These are phyloP conservation scores for Corythornis leucogaster DNA, from an alignment of 2,797 vertebrate genomes.

Conservation along the genomic window DNA sequence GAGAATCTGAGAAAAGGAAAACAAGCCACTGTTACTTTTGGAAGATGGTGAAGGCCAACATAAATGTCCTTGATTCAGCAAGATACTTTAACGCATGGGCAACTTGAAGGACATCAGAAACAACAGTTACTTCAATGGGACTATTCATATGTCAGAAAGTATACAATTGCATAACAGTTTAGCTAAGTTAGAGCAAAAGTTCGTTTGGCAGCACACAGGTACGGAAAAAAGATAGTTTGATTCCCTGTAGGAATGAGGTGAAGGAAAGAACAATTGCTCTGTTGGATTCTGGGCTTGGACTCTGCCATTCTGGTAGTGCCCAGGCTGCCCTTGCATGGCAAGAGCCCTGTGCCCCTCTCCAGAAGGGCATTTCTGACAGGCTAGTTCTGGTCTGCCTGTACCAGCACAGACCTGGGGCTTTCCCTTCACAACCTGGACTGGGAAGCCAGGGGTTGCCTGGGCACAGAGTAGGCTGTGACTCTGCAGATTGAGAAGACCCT, in stretches of 20 bases:
- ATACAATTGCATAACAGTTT: background rate
- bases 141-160: background rate
- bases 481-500: background rate
- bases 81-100: background rate
- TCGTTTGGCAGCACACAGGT: background rate
- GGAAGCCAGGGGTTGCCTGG: fast-evolving
- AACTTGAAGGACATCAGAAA: background rate
- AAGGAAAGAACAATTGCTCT: background rate
- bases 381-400: background rate
- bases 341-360: background rate
- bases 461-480: background rate
- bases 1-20: slow-evolving; percentile 6
- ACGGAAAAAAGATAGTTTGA: background rate
- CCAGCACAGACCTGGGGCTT: background rate
- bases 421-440: background rate
- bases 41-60: background rate
- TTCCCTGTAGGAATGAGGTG: background rate
- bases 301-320: background rate
- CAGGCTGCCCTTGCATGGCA: fast-evolving
- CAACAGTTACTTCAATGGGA: background rate
- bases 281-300: background rate
- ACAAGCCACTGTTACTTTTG: background rate
- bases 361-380: background rate
- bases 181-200: background rate
- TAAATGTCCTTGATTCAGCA: background rate